Conservation (phyloP, 1,140 invertebrate species). For the Leptoteleia sp. region DNA sequence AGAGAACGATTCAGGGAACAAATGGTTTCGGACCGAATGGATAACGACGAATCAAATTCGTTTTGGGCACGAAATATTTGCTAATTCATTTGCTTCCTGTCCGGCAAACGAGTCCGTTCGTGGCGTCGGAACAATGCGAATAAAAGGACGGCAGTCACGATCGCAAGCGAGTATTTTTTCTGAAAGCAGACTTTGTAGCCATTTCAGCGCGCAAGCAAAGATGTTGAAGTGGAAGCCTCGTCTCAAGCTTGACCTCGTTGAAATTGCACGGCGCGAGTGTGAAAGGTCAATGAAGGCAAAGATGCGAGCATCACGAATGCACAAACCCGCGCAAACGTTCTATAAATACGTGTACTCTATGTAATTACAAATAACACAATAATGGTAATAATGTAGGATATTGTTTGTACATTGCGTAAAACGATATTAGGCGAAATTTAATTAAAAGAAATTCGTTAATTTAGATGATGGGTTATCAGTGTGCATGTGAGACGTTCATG, state of each 20-base stretch:
- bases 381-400: constrained; percentile 65
- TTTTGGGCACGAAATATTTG: constrained; percentile 14
- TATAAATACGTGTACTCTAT: constrained; percentile 68
- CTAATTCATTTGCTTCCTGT: neutral
- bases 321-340: constrained; percentile 47
- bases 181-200: constrained; percentile 28
- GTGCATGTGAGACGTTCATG: constrained; percentile 43
- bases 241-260: constrained; percentile 60
- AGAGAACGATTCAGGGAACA: neutral
- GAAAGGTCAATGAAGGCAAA: constrained; percentile 37
- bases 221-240: constrained; percentile 46
- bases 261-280: constrained; percentile 22
- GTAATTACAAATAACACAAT: constrained; percentile 61
- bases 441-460: constrained; percentile 58
- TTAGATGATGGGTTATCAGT: constrained; percentile 62
- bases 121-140: constrained; percentile 6
- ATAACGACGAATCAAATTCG: constrained; percentile 25
- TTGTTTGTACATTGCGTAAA: constrained; percentile 72
- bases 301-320: constrained; percentile 23
- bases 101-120: constrained; percentile 5
- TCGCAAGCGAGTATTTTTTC: constrained; percentile 19
- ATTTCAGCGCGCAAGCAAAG: constrained; percentile 24
- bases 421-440: constrained; percentile 63
- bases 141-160: constrained; percentile 28
- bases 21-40: constrained; percentile 1